Evolutionary conservation across 2,797 vertebrate species (phyloP).

Genomic region (Apogon talboti): DNA sequence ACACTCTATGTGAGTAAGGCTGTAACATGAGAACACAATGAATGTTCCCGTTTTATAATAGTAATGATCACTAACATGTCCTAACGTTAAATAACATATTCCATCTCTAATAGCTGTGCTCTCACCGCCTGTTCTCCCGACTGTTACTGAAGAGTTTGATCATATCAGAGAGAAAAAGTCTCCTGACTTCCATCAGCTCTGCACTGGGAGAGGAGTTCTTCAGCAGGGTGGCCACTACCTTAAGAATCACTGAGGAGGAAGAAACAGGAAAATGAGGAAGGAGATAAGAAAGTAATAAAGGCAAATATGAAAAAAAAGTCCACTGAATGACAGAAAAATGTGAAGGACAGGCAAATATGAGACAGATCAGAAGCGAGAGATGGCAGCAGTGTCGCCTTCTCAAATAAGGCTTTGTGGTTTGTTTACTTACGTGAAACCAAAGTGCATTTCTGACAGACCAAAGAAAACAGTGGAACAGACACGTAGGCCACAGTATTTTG

Average conservation of each 20-base stretch:
- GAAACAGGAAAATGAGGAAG: neutral
- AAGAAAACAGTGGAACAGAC: constrained; percentile 23
- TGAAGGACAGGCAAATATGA: constrained; percentile 12
- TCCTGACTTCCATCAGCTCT: constrained; percentile 98
- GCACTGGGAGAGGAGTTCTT: constrained; percentile 95
- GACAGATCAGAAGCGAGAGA: constrained; percentile 42
- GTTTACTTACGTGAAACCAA: constrained; percentile 45
- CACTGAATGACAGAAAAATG: constrained; percentile 13
- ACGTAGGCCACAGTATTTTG: neutral
- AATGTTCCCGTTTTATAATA: neutral
- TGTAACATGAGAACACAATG: neutral
- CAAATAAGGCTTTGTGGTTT: constrained; percentile 48
- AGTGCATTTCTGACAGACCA: constrained; percentile 38
- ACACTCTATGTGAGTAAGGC: constrained; percentile 1
- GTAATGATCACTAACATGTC: too few species aligned
- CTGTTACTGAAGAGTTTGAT: constrained; percentile 99
- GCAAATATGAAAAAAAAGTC: constrained; percentile 12
- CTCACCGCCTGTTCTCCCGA: constrained; percentile 96
- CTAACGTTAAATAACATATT: neutral
- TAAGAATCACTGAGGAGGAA: constrained; percentile 92
- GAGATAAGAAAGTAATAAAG: constrained; percentile 16
- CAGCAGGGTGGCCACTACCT: constrained; percentile 96
- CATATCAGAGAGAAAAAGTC: constrained; percentile 98
- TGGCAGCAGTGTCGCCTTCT: constrained; percentile 28
- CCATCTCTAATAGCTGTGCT: neutral